A percentile compares a stretch with the other conserved stretches of the same genome.
Evolutionary conservation across 1,140 invertebrate species (phyloP).

Genomic region (Bombus pyrosoma): DNA sequence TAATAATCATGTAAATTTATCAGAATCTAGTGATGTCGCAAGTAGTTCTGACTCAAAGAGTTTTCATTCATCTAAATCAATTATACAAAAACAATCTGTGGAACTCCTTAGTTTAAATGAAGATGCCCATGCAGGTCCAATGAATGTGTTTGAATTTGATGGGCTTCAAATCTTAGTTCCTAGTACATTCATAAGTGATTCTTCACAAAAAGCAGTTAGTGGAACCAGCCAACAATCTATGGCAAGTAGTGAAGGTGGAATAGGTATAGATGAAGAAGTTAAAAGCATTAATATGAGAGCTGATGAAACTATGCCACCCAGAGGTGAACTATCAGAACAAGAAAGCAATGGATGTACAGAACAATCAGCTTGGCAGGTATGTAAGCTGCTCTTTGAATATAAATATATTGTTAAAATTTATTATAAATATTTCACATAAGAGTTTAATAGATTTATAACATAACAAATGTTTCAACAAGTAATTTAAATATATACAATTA

Average conservation of each 20-base stretch:
- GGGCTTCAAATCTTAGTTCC: slow-evolving; percentile 81
- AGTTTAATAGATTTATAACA: neutral
- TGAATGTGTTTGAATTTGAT: slow-evolving; percentile 82
- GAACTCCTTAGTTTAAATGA: slow-evolving; percentile 81
- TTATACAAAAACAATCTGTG: slow-evolving; percentile 75
- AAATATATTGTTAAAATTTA: slow-evolving; percentile 15
- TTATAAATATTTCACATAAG: neutral
- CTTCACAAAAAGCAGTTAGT: slow-evolving; percentile 81
- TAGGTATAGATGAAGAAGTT: slow-evolving; percentile 84
- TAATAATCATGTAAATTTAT: slow-evolving; percentile 74
- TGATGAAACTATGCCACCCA: slow-evolving; percentile 92
- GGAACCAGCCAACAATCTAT: slow-evolving; percentile 81
- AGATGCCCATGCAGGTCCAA: slow-evolving; percentile 80
- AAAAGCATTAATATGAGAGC: slow-evolving; percentile 89
- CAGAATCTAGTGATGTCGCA: slow-evolving; percentile 73
- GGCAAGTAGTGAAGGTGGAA: slow-evolving; percentile 82
- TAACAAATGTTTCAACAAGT: neutral
- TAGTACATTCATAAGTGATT: slow-evolving; percentile 81
- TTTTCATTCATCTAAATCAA: slow-evolving; percentile 74
- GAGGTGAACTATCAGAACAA: slow-evolving; percentile 91
- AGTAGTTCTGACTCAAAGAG: slow-evolving; percentile 75
- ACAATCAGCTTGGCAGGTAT: slow-evolving; percentile 85
- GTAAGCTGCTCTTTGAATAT: slow-evolving; percentile 13
- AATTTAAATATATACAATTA: neutral
- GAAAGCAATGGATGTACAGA: slow-evolving; percentile 91